Base-by-base conservation (phyloP, 2,888 invertebrate genomes). In the Tubulanus polymorphus region DNA sequence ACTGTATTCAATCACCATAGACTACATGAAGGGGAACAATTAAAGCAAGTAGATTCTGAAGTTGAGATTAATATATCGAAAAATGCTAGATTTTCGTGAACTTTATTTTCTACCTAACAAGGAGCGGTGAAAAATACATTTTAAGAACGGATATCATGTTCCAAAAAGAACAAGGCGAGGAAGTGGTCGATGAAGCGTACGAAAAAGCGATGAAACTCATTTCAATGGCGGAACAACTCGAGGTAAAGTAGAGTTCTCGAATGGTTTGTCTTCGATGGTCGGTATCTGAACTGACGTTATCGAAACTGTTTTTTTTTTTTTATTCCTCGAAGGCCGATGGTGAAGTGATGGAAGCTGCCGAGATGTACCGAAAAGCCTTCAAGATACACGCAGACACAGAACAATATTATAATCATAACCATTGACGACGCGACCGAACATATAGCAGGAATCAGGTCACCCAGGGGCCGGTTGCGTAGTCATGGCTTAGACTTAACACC, bases 341-440 rank as follows among this genome's bases (percentile, higher is more conserved):
- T 20, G 86, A 89, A 75, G 88, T 87, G 79, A 90, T 96, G 61
- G 85, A 87, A 5, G 91, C 94, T 77, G 85, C 84, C 65, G 96
- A 95, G 93, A 84, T 95, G 71, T 88, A 91, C 75, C 93, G 73
- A 54, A 66, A 66, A 52, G 73, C 74, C 6, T 74, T 72, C 58
- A 73, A 71, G 54, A 51, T 75, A 51, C 72, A 65, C 15, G 70
- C 73, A 48, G 64, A 63, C 26, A 59, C 71, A 6, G 72, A 67
- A 53, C 55, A 60, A 15, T 56, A 41, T 15, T 41, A 41, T 15
- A 41, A 41, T 41, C n/a, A n/a, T n/a, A n/a, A n/a, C n/a, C n/a
- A n/a, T n/a, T n/a, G n/a, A n/a, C n/a, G n/a, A n/a, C n/a, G n/a
- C n/a, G n/a, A n/a, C n/a, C n/a, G n/a, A n/a, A n/a, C n/a, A n/a